Base-by-base conservation (phyloP, 2,797 vertebrate species). In the Eupleurogrammus muticus region DNA sequence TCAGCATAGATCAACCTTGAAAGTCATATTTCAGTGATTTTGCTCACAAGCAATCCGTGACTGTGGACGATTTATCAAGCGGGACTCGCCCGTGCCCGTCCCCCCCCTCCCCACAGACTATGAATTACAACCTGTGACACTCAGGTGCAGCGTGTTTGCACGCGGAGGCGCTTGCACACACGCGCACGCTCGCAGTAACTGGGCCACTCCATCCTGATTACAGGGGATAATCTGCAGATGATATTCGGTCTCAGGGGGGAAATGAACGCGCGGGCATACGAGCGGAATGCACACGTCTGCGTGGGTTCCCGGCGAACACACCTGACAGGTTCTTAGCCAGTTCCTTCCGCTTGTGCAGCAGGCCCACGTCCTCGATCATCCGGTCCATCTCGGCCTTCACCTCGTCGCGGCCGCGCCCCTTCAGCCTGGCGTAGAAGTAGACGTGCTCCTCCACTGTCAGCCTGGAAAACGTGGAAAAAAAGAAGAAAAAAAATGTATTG, bases 401-500 rank as follows among this genome's bases (percentile, higher is more conserved):
- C 7, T 97, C 93, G 10, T 94, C 92, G 47, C 92, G 86, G 0
- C 95, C 93, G 38, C 91, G 84, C 19, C 98, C 98, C 82, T 99
- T 99, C 48, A 99, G 93, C 23, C 97, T 88, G 42, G 94, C 96
- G 0, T 99, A 99, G 90, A 99, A 99, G 94, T 97, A 99, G 85
- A 99, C 97, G 85, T 99, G 98, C 53, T 99, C 97, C 77, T 99
- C 98, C 1, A 99, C 97, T 2, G 98, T 99, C 79, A 99, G 89
- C 79, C 98, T 99, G 84, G n/a, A 12, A 50, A n/a, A 73, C 36
- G 46, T 20, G 56, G 52, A 52, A 62, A 67, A n/a, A n/a, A n/a
- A n/a, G n/a, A n/a, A n/a, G n/a, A n/a, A n/a, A n/a, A n/a, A n/a
- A n/a, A n/a, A n/a, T n/a, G n/a, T n/a, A n/a, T n/a, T n/a, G n/a